These are phyloP conservation scores for Dryomyza anilis DNA, from an alignment of 2,888 invertebrate genomes.

Conservation along the genomic window DNA sequence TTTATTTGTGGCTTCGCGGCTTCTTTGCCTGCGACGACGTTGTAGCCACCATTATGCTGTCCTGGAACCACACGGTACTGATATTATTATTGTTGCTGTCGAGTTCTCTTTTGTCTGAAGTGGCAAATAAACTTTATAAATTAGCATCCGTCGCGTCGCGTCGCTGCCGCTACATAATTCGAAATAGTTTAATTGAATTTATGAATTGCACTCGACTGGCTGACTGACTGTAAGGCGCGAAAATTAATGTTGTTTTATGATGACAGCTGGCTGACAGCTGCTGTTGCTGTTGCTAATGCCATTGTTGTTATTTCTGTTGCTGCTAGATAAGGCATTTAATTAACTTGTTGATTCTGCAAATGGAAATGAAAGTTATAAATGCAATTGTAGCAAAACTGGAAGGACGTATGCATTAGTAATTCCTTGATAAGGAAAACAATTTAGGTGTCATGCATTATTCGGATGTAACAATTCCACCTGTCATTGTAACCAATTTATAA, in stretches of 20 bases:
- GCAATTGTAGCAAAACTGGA: too few species aligned
- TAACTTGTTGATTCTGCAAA: slow-evolving; percentile 24
- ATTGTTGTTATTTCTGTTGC: slow-evolving; percentile 18
- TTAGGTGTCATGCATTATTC: too few species aligned
- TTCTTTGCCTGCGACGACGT: not conserved
- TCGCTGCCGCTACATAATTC: slow-evolving; percentile 15
- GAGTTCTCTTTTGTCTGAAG: not conserved
- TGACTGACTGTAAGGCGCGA: too few species aligned
- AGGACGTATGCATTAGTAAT: too few species aligned
- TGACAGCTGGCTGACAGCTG: slow-evolving; percentile 22
- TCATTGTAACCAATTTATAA: too few species aligned
- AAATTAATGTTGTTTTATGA: slow-evolving; percentile 41
- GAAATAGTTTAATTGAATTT: slow-evolving; percentile 34
- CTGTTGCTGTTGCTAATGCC: slow-evolving; percentile 7
- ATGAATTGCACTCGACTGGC: slow-evolving; percentile 29
- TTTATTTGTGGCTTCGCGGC: slow-evolving; percentile 32
- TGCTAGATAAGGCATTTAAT: slow-evolving; percentile 15
- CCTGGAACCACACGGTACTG: not conserved
- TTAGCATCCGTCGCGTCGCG: slow-evolving; percentile 28
- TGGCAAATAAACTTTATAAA: slow-evolving; percentile 30
- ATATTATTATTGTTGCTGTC: too few species aligned
- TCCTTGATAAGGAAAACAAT: too few species aligned
- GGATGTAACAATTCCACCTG: too few species aligned
- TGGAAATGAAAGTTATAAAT: too few species aligned
- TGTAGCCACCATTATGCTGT: not conserved